Evolutionary conservation across 2,888 invertebrate genomes (phyloP).

Genomic region (Lithophane semibrunnea): DNA sequence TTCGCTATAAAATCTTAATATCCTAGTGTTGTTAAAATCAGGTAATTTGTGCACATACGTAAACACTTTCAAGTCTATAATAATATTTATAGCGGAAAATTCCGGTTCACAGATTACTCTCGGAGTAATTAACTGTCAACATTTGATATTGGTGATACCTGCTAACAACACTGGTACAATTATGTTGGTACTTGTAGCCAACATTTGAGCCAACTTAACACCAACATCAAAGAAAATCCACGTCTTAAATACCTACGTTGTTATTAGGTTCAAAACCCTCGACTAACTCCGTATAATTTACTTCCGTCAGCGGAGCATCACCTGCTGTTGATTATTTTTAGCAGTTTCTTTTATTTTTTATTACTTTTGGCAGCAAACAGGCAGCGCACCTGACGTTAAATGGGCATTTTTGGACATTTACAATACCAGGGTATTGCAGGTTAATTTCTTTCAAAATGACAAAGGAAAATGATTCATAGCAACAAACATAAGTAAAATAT

Average conservation of each 20-base stretch:
- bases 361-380: too few species aligned
- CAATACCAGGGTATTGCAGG: neutral
- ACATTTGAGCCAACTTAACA: neutral
- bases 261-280: neutral
- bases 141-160: constrained; percentile 21
- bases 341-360: neutral
- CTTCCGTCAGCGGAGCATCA: neutral
- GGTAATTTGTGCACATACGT: constrained; percentile 1
- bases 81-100: constrained; percentile 20
- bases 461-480: too few species aligned
- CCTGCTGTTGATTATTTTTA: constrained; percentile 2
- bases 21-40: constrained; percentile 9
- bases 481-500: too few species aligned
- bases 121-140: constrained; percentile 46
- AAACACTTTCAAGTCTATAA: constrained; percentile 32
- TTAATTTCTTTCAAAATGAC: too few species aligned
- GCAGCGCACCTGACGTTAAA: neutral
- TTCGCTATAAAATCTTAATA: neutral
- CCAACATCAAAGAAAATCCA: neutral
- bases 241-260: neutral
- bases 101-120: neutral
- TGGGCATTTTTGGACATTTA: neutral
- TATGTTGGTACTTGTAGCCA: neutral
- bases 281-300: constrained; percentile 3
- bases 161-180: neutral